A percentile compares a stretch with the other conserved stretches of the same genome.
These are phyloP conservation scores for Scaptomyza cyrtandrae DNA, from an alignment of 2,888 invertebrate species.

Conservation along the genomic window DNA sequence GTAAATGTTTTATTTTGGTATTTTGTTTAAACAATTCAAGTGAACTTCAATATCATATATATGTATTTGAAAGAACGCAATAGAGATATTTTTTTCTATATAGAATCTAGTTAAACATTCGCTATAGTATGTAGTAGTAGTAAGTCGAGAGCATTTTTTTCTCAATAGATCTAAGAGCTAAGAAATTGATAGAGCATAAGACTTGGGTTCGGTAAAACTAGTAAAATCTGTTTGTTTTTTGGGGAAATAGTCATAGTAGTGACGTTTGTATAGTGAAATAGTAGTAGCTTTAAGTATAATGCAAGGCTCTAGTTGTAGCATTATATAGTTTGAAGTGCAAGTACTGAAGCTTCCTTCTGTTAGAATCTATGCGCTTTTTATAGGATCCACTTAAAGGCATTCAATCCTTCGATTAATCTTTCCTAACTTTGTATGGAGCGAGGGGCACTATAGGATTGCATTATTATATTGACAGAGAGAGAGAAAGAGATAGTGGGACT, in stretches of 20 bases:
- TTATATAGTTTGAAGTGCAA: slow-evolving; percentile 25
- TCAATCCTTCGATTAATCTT: slow-evolving; percentile 52
- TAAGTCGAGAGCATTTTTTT: slow-evolving; percentile 53
- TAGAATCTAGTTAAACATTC: slow-evolving; percentile 74
- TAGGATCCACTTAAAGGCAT: slow-evolving; percentile 72
- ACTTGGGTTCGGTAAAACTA: slow-evolving; percentile 59
- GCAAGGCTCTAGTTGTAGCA: slow-evolving; percentile 28
- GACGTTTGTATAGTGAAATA: slow-evolving; percentile 25
- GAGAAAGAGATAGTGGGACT: slow-evolving; percentile 34
- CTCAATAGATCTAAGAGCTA: slow-evolving; percentile 41
- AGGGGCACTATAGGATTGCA: slow-evolving; percentile 72
- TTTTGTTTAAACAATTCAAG: slow-evolving; percentile 69
- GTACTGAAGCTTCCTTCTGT: slow-evolving; percentile 27
- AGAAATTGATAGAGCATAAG: slow-evolving; percentile 61
- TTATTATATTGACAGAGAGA: slow-evolving; percentile 61
- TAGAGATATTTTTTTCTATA: slow-evolving; percentile 59
- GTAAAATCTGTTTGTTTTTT: slow-evolving; percentile 38
- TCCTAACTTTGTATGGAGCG: slow-evolving; percentile 60
- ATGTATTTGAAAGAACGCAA: slow-evolving; percentile 67
- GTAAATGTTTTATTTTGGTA: slow-evolving; percentile 42
- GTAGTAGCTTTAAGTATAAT: slow-evolving; percentile 16
- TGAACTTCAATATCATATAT: slow-evolving; percentile 64
- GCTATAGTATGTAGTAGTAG: slow-evolving; percentile 46
- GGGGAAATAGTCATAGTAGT: slow-evolving; percentile 23
- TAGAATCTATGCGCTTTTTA: slow-evolving; percentile 53